These are phyloP conservation scores for Podarcis cretensis DNA, from an alignment of 2,113 vertebrate species.

Conservation along the genomic window DNA sequence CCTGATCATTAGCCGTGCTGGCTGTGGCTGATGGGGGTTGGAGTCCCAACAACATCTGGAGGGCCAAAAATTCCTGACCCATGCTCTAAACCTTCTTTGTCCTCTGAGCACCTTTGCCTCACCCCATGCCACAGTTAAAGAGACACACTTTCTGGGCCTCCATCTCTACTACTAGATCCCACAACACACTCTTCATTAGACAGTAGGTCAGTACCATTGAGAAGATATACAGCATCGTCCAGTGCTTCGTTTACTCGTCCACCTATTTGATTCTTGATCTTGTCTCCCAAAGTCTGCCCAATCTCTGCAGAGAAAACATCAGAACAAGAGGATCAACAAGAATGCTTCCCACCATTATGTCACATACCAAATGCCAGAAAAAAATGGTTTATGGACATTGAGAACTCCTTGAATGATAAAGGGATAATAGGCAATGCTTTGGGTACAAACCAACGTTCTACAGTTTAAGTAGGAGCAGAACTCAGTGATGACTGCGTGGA, in stretches of 20 bases:
- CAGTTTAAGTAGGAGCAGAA: background rate
- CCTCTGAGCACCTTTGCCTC: background rate
- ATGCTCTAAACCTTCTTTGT: background rate
- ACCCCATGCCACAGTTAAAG: background rate
- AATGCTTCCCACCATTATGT: background rate
- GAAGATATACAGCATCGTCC: slow-evolving; percentile 35
- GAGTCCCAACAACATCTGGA: too few relatives aligned
- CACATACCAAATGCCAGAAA: background rate
- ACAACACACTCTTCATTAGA: background rate
- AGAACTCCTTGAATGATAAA: background rate
- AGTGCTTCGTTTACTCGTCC: slow-evolving; percentile 26
- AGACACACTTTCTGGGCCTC: background rate
- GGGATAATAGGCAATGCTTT: background rate
- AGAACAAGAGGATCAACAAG: background rate
- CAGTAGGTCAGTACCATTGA: slow-evolving; percentile 59
- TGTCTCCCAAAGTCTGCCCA: slow-evolving; percentile 72
- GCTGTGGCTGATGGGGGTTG: too few relatives aligned
- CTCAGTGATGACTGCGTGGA: background rate
- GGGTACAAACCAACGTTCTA: background rate
- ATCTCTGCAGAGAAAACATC: slow-evolving; percentile 68
- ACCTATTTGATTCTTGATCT: slow-evolving; percentile 62
- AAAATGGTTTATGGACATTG: background rate
- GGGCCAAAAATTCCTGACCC: too few relatives aligned
- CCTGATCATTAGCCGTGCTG: too few relatives aligned
- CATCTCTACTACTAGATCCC: background rate